Base-by-base conservation (phyloP, 2,113 vertebrate genomes). In the Chitala chitala region DNA sequence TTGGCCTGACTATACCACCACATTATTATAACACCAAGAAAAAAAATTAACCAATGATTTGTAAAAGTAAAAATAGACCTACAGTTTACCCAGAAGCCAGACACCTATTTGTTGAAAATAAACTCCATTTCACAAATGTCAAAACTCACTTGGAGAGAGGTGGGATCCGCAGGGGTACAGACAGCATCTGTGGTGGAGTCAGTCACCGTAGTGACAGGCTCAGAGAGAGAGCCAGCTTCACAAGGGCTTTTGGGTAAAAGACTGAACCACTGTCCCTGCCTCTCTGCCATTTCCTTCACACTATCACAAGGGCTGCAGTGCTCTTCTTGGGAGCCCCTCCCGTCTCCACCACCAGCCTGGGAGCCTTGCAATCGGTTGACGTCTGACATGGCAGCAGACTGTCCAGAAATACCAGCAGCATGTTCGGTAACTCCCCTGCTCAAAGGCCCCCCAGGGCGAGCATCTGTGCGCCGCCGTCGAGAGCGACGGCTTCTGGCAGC, bases 351-450 rank as follows among this genome's bases (percentile, higher is more conserved):
- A 36, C 88, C 89, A 58, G 90, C 78, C 75, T 89, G 65, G 0
- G 87, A 84, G 0, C 87, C 84, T 82, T 93, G 94, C 0, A 92
- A 92, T 58, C 93, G 92, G 86, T 91, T 94, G 75, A 95, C 90
- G 92, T 93, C 96, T 58, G 87, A 93, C 15, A 94, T 86, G 84
- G 96, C 93, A 24, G 92, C 92, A 0, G 92, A 90, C 78, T 95
- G 94, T 33, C 89, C 92, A 79, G 94, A 92, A 82, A 94, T 94
- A 15, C 91, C 92, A 38, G 89, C 86, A 78, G 86, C 88, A 33
- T 89, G 88, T 36, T 74, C 54, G 24, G 77, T 76, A 0, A 81
- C 77, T 54, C 87, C 90, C 48, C 87, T 77, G 0, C 78, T 81
- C 1, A 75, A 58, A 0, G 84, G 78, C 15, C 86, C 86, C 0